Base-by-base conservation (phyloP, 37 sponge, comb jelly and placozoan genomes). In the Petrosia ficiformis region DNA sequence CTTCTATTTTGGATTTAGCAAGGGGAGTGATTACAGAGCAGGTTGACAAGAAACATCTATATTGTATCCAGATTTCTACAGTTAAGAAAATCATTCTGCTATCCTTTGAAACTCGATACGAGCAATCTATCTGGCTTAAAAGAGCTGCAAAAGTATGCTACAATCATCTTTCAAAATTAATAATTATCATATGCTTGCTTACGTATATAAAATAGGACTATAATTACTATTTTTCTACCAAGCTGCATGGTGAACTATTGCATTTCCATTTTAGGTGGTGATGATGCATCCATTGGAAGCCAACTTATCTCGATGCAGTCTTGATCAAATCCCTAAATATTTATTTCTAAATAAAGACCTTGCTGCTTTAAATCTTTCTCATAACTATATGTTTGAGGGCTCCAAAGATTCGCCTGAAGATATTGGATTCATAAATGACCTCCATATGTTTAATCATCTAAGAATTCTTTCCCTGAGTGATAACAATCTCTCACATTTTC, bases 361-460 rank as follows among this genome's bases (percentile, higher is more conserved):
- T 1, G 70, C 77, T 24, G 84, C 85, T 16, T 65, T 95, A 34
- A 88, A 91, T 71, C 79, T 95, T 30, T 72, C 83, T 0, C 74
- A 82, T 58, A 95, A 95, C 68, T 84, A 65, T 69, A 84, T 95
- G 87, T 35, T 73, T 4, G 86, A 87, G 44, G 56, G 73, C 5
- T 35, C 59, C 29, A 1, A 39, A 40, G 68, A 40, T 24, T 43
- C 40, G 24, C 71, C 81, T 33, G 54, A 48, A 48, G n/a, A n/a
- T n/a, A n/a, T n/a, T n/a, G 89, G 92, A n/a, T 95, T 73, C 74
- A 84, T 95, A 76, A 65, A 78, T 38, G 89, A 95, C 57, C 79
- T 95, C 10, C 8, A 42, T 5, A 44, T 59, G 19, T 95, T 95
- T 68, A 69, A 58, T 25, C 67, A 71, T 39, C 88, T 95, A 1